phyloP scores from a whole-genome alignment of 2,113 vertebrate species.

The Chionodraco myersi region DNA sequence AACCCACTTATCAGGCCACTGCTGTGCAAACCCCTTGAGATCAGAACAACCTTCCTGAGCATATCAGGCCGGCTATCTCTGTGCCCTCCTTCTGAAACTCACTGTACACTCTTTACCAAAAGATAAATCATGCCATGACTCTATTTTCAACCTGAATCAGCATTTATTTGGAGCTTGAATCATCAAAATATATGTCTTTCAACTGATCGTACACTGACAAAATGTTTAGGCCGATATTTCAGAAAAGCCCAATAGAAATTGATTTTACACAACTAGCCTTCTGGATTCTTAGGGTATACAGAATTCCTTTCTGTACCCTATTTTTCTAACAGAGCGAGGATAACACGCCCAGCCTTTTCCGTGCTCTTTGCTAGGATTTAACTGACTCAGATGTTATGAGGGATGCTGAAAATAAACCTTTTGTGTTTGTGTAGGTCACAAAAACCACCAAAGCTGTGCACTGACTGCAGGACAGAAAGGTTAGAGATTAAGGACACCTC shows the following conservation, averaged over 20 bases:
- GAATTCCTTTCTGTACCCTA: neutral
- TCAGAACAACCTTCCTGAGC: conserved; percentile 49
- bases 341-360: conserved; percentile 30
- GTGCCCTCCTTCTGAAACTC: conserved; percentile 39
- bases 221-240: conserved; percentile 4
- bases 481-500: conserved; percentile 22
- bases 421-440: conserved; percentile 44
- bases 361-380: conserved; percentile 38
- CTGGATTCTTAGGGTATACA: neutral
- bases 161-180: neutral
- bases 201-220: neutral
- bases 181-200: conserved; percentile 1
- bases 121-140: neutral
- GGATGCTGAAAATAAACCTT: conserved; percentile 37
- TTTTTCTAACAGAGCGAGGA: conserved; percentile 20
- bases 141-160: conserved; percentile 5
- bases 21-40: conserved; percentile 44
- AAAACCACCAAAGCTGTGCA: conserved; percentile 6
- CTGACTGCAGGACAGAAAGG: conserved; percentile 30
- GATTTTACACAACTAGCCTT: neutral
- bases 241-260: conserved; percentile 13
- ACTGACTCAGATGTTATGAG: conserved; percentile 50
- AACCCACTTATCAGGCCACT: conserved; percentile 55
- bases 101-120: neutral
- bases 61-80: conserved; percentile 38